Base-by-base conservation (phyloP, 2,888 invertebrate genomes). In the Ethmia dodecea region DNA sequence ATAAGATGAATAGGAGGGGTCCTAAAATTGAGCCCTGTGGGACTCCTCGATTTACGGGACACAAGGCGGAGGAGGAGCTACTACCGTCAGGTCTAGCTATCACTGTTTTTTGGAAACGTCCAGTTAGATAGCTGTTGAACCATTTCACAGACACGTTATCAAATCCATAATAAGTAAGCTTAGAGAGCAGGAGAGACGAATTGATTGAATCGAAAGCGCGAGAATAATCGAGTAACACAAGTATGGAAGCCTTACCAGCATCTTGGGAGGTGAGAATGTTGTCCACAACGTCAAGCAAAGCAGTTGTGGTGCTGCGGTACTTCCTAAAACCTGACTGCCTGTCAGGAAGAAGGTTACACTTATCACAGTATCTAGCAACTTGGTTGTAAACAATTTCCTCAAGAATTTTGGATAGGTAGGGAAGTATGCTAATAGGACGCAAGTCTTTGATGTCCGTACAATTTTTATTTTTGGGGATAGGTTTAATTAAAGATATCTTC, bases 161-260 rank as follows among this genome's bases (percentile, higher is more conserved):
- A 12, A 38, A 37, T 3, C 49, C 40, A 8, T 47, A 37, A 8
- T 29, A 30, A 1, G 10, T 11, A 3, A 56, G 13, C 25, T 50
- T 56, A 1, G 37, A 14, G 0, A 56, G 13, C 0, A 55, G 35
- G 3, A 51, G 20, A 2, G 31, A 24, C 25, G 42, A 52, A 35
- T 51, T 35, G 1, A 60, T 47, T 11, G 38, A 36, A 26, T 62
- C 59, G 27, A 62, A 62, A 4, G 57, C 61, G 10, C 58, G 51
- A 0, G 55, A 52, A 25, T 49, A 60, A 31, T 61, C 59, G 4
- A 60, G 42, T 0, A 57, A 28, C 0, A 47, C 37, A 2, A 56
- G 24, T 0, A 57, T 13, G 0, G 52, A 51, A 3, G 50, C 36
- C 29, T 29, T 24, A 2, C 47, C 42, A 0, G 14, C 12, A 27